Percentiles rank a stretch among this genome's conserved stretches.
These are phyloP conservation scores for Pyralis farinalis DNA, from an alignment of 2,888 invertebrate species.

Conservation along the genomic window DNA sequence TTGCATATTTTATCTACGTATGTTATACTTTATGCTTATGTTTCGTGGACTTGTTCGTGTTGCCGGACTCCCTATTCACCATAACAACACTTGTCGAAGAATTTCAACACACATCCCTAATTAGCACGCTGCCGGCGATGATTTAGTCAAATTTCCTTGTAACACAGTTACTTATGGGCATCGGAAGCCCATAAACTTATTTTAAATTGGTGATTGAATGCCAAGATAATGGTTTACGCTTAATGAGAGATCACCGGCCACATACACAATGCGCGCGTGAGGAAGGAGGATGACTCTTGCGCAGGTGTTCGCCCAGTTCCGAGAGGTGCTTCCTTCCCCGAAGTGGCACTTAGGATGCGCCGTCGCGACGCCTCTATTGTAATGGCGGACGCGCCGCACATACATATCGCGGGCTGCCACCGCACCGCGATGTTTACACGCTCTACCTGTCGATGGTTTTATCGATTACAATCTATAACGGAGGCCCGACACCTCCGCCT, in stretches of 20 bases:
- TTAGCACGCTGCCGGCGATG: neutral
- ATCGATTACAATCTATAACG: neutral
- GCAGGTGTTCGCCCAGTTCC: slow-evolving; percentile 43
- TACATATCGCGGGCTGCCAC: slow-evolving; percentile 21
- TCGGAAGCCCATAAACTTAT: slow-evolving; percentile 16
- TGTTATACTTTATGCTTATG: no score
- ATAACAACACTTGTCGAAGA: no score
- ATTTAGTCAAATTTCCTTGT: slow-evolving; percentile 4
- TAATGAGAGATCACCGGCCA: slow-evolving; percentile 22
- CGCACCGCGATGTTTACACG: slow-evolving; percentile 1
- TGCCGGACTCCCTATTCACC: no score
- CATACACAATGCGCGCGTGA: slow-evolving; percentile 18
- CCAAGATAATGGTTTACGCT: slow-evolving; percentile 16
- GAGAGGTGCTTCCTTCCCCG: slow-evolving; percentile 62
- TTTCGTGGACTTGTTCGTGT: no score
- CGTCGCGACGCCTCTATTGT: slow-evolving; percentile 35
- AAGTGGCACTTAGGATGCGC: slow-evolving; percentile 28
- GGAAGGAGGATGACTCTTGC: slow-evolving; percentile 10
- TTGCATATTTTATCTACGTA: no score
- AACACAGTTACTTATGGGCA: slow-evolving; percentile 6
- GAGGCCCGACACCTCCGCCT: no score
- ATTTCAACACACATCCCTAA: neutral
- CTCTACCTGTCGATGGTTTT: neutral
- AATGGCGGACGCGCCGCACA: slow-evolving; percentile 36
- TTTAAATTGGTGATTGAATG: slow-evolving; percentile 8